Evolutionary conservation across 2,113 vertebrate species (phyloP), one percentile per base, ranked within the genome.

Genomic region (Alces alces): DNA sequence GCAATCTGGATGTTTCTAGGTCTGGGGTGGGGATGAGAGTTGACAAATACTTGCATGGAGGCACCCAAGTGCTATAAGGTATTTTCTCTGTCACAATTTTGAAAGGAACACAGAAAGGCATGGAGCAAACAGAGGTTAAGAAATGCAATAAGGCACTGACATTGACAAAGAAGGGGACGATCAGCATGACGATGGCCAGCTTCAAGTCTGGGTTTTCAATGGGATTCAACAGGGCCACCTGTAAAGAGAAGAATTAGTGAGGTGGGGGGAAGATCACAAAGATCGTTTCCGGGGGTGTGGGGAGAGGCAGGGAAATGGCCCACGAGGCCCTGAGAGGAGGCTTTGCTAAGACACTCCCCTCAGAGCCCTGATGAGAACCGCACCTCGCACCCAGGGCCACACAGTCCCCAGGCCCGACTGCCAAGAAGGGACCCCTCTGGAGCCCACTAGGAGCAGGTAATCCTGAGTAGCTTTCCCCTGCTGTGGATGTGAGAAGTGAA

Each of bases 141-240:
- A 85, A 70, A 86, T 1, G 17, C 15, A 86, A 83, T 73, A 84
- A 93, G 76, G 82, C 96, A 99, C 99, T 99, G 99, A 99, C 99
- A 52, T 99, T 99, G 97, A 99, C 99, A 97, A 99, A 99, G 99
- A 99, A 99, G 47, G 99, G 99, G 90, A 99, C 99, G 82, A 99
- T 99, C 97, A 99, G 99, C 99, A 99, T 99, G 98, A 99, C 99
- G 83, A 99, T 99, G 95, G 99, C 99, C 98, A 99, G 98, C 97
- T 99, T 99, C 99, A 99, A 83, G 96, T 99, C 99, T 86, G 99
- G 99, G 98, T 99, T 99, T 94, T 99, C 97, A 98, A 99, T 99
- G 91, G 99, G 99, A 96, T 99, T 99, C 98, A 99, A 97, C 79
- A 99, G 99, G 98, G 99, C 99, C 98, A 99, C 99, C 99, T 99